These are phyloP conservation scores for Leptopterna dolabrata DNA, from an alignment of 2,888 invertebrate genomes.

Conservation along the genomic window DNA sequence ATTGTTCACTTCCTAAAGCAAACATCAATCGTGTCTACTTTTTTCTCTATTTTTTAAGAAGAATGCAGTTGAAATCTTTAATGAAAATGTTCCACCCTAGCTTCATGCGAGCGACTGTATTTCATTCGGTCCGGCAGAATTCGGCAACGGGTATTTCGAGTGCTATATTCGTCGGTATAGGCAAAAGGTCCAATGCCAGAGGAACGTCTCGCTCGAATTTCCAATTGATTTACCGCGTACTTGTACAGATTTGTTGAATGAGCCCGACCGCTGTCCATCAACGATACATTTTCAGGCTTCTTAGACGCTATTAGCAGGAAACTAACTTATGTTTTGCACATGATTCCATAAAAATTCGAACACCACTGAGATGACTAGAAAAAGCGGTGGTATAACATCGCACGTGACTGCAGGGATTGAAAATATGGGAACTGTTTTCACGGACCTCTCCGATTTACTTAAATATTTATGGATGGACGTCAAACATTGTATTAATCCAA, in stretches of 20 bases:
- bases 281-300: not conserved
- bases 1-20: conserved; percentile 55
- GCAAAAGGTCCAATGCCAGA: not conserved
- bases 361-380: not conserved
- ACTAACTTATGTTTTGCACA: not conserved
- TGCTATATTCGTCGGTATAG: not conserved
- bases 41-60: conserved; percentile 56
- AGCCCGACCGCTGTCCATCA: not conserved
- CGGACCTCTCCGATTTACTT: not conserved
- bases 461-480: not conserved
- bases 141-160: not conserved
- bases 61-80: conserved; percentile 55
- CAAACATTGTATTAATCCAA: not conserved
- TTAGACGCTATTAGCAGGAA: not conserved
- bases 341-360: not conserved
- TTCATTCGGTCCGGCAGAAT: conserved; percentile 32
- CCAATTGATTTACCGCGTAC: not conserved
- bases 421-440: not conserved
- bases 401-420: not conserved
- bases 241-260: not conserved
- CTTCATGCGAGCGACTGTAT: conserved; percentile 37
- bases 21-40: conserved; percentile 57
- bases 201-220: not conserved
- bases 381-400: not conserved
- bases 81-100: conserved; percentile 36